These are phyloP conservation scores for Spatula clypeata DNA, from an alignment of 2,797 vertebrate genomes.

Conservation along the genomic window DNA sequence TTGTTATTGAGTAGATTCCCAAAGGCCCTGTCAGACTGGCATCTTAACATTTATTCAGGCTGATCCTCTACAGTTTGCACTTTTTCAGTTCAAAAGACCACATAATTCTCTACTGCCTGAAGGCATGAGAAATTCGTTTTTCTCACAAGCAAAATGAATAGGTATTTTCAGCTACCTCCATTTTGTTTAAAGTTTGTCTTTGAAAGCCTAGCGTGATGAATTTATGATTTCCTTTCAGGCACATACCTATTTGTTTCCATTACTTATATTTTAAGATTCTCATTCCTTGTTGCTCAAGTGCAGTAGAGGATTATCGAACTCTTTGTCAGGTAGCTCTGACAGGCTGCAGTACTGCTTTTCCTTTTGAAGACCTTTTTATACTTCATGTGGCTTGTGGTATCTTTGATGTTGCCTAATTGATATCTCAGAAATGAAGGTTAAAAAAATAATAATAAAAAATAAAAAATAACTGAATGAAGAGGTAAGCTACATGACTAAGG, in stretches of 20 bases:
- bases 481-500: not conserved
- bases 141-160: constrained; percentile 69
- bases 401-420: constrained; percentile 62
- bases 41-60: constrained; percentile 75
- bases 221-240: constrained; percentile 54
- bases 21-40: constrained; percentile 34
- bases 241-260: constrained; percentile 18
- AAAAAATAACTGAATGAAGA: constrained; percentile 25
- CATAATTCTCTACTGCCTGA: constrained; percentile 61
- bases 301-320: constrained; percentile 36
- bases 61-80: constrained; percentile 58
- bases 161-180: constrained; percentile 61
- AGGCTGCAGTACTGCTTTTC: constrained; percentile 15
- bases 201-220: constrained; percentile 55
- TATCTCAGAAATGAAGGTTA: not conserved
- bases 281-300: constrained; percentile 27
- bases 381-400: not conserved
- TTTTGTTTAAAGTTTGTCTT: constrained; percentile 70
- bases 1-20: constrained; percentile 43
- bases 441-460: not conserved
- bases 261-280: constrained; percentile 59
- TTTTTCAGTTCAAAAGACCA: constrained; percentile 54
- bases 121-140: constrained; percentile 64
- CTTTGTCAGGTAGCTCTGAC: not conserved
- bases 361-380: constrained; percentile 57